Base-by-base conservation (phyloP, 2,888 invertebrate species). In the Nomada ferruginata region DNA sequence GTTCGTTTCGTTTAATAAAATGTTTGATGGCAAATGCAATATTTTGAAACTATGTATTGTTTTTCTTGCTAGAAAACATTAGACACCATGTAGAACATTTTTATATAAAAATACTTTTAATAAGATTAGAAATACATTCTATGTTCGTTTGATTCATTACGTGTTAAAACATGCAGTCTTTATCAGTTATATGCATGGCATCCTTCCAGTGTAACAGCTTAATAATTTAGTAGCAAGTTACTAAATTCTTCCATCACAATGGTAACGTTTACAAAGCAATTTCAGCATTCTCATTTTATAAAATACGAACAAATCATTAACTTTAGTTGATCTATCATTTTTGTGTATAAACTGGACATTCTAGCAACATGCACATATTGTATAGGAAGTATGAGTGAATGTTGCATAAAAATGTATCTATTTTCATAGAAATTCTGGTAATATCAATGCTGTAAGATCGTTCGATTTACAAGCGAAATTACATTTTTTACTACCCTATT, bases 401-500 rank as follows among this genome's bases (percentile, higher is more conserved):
- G 55, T 75, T 77, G 65, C 80, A 75, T 71, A 69, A 75, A 80
- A 74, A 70, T 80, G 52, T 85, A 70, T 84, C 80, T 80, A 84
- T 85, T 82, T 82, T 85, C 83, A 85, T 85, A 77, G 52, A 74
- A 72, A 77, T 81, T 47, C 70, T 76, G 75, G 70, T 82, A 68
- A 65, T 71, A 68, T 73, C 70, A 50, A 20, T 66, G 73, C 69
- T 79, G 50, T 71, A 61, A 76, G 44, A 36, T 82, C 36, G 60
- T 84, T 76, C 23, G 55, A 57, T 29, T 73, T 70, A 60, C 44
- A 15, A 71, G 15, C 52, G 23, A 59, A 72, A 75, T 73, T 61
- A 77, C 60, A 84, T 55, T 76, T 76, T 84, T 73, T 81, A 66
- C 26, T 76, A 47, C 44, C 47, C n/a, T 63, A 72, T 76, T 65